phyloP scores from a whole-genome alignment of 1,140 invertebrate species.

The Rhagoletis pomonella region DNA sequence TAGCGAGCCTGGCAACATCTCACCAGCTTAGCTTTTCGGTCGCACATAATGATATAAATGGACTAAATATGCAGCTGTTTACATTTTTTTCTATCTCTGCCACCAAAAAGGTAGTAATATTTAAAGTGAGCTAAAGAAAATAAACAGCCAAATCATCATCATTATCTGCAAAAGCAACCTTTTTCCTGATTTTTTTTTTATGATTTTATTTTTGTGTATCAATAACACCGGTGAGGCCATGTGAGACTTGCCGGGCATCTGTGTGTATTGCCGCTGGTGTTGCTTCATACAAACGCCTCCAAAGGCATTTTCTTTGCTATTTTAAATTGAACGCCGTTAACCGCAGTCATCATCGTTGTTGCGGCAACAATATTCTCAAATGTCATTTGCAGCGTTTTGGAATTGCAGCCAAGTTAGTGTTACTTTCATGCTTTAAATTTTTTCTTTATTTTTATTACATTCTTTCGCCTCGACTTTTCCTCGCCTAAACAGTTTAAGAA shows the following conservation, averaged over 20 bases:
- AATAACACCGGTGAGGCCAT: neutral
- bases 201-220: neutral
- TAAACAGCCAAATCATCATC: constrained; percentile 11
- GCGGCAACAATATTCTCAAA: neutral
- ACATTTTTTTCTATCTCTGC: neutral
- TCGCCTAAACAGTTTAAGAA: neutral
- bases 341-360: neutral
- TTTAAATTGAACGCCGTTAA: constrained; percentile 29
- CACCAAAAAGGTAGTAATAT: neutral
- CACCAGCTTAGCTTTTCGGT: no score
- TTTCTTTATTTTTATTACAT: neutral
- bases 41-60: no score
- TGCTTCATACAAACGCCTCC: neutral
- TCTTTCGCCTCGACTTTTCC: neutral
- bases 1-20: no score
- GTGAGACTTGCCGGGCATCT: neutral
- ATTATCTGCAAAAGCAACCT: neutral
- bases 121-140: neutral
- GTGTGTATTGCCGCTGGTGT: neutral
- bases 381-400: constrained; percentile 25
- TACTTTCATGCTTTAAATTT: constrained; percentile 6
- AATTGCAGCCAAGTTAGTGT: neutral
- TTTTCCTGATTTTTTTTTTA: neutral
- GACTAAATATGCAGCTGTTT: no score
- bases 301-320: neutral